Percentiles rank a stretch among this genome's conserved stretches.
Conservation (phyloP, 2,113 vertebrate species). For the Hippopotamus amphibius region DNA sequence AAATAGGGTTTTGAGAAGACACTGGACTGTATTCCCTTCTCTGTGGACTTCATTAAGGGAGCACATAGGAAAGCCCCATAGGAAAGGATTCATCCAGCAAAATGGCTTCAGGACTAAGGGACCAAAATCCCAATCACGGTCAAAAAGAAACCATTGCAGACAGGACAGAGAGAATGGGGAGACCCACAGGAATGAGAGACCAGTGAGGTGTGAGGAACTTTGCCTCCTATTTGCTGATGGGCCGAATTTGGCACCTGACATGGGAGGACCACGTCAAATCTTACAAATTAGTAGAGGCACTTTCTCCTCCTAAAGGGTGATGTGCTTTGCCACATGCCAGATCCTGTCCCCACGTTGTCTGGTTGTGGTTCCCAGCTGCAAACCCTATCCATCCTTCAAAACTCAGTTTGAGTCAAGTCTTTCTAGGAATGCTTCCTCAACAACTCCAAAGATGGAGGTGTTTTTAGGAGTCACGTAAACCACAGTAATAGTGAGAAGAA, state of each 20-base stretch:
- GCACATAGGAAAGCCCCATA: too few relatives aligned
- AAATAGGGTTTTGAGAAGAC: not conserved
- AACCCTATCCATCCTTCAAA: not conserved
- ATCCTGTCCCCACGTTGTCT: not conserved
- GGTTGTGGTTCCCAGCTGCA: not conserved
- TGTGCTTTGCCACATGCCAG: fast-evolving
- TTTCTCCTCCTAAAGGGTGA: not conserved
- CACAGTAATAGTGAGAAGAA: not conserved
- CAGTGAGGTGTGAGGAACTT: not conserved
- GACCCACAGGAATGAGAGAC: not conserved
- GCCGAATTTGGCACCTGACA: not conserved
- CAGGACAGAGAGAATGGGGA: not conserved
- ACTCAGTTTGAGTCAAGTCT: not conserved
- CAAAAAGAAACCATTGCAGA: not conserved
- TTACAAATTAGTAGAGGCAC: not conserved
- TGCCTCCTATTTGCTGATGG: not conserved
- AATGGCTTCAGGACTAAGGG: not conserved
- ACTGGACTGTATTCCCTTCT: not conserved
- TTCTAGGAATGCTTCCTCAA: conserved; percentile 42
- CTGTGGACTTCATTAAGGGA: not conserved
- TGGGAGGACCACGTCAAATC: too few relatives aligned
- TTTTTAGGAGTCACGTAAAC: not conserved
- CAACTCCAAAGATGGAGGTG: not conserved
- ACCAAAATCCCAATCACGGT: not conserved
- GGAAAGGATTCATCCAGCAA: not conserved